Base-by-base conservation (phyloP, 2,888 invertebrate species). In the Conistra vaccinii region DNA sequence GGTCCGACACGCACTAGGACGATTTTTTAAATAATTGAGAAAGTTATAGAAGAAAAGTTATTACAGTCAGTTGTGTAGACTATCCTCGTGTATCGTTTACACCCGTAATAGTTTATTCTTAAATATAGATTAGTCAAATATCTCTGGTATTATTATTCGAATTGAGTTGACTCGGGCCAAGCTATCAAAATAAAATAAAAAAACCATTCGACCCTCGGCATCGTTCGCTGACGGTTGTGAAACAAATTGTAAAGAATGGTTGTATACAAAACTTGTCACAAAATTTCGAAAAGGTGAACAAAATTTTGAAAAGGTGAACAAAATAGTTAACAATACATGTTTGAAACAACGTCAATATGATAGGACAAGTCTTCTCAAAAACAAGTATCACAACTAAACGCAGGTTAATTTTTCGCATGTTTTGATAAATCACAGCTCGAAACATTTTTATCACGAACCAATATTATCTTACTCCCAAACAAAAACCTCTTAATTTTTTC, bases 401-500 rank as follows among this genome's bases (percentile, higher is more conserved):
- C 51, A n/a, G 20, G 20, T 3, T 48, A 9, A 53, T n/a, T 12
- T n/a, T 53, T 3, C n/a, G n/a, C n/a, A 26, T 26, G 17, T 73
- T 45, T 65, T 20, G 20, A 32, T 6, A 32, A 60, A 60, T 60
- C 17, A n/a, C 53, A 48, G n/a, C 26, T 26, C 2, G 6, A 51
- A 17, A 60, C 14, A 60, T 32, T 53, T 32, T 23, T 29, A 3
- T 29, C 29, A 29, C 17, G 9, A 57, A 17, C 17, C 2, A 45
- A 14, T 55, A 55, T 45, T 55, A 23, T 45, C 32, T 45, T 10
- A 3, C 12, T 17, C 1, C 4, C 14, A 61, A 57, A 35, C 48
- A 57, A 62, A 62, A 48, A 80, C 29, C 23, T 77, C 48, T 63
- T 58, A 58, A 62, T 58, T 80, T 63, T 80, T 80, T 57, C 51